Evolutionary conservation across 2,888 invertebrate species (phyloP), one percentile per base, ranked within the genome.

Genomic region (Caenorhabditis doughertyi): DNA sequence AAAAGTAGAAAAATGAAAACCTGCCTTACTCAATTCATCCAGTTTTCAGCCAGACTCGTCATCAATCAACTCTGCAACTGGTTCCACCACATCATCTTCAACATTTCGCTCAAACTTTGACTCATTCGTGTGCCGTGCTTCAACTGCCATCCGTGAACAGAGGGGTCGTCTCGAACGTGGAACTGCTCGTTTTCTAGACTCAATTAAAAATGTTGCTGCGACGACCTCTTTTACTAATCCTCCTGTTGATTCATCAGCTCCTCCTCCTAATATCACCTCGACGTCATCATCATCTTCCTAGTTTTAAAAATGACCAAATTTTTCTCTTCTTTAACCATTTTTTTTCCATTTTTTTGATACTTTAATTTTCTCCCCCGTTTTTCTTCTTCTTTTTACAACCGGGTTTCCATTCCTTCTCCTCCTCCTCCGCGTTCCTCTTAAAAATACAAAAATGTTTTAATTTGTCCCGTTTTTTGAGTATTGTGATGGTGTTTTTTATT

Each of bases 91-190:
- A 56, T 23, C 74, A 44, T 44, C 58, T 16, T 27, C 53, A 7
- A 16, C 29, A 16, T 42, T 76, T 25, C 81, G 81, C 7, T 56
- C 74, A 49, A 49, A 62, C 3, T n/a, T 81, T 13, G 81, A 81
- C 23, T 62, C 60, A 3, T n/a, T 81, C 18, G 29, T 81, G 18
- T 42, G 5, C 27, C 74, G 74, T 44, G 74, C 81, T 4, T 65
- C 81, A 29, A 76, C 27, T 23, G 81, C 58, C 2, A 49, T 81
- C 27, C 81, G 81, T 32, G 81, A 81, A 39, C 81, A 81, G 27
- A 74, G 64, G 58, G 23, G 18, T 25, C 79, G 79, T 42, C 39
- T 79, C 39, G 71, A 79, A 32, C 74, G 62, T 0, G 39, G 70
- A 23, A 71, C 74, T 7, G 44, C 65, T n/a, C 81, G 81, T 39